These are phyloP conservation scores for Rotaria magnacalcarata DNA, from an alignment of 2,888 invertebrate genomes.

Conservation along the genomic window DNA sequence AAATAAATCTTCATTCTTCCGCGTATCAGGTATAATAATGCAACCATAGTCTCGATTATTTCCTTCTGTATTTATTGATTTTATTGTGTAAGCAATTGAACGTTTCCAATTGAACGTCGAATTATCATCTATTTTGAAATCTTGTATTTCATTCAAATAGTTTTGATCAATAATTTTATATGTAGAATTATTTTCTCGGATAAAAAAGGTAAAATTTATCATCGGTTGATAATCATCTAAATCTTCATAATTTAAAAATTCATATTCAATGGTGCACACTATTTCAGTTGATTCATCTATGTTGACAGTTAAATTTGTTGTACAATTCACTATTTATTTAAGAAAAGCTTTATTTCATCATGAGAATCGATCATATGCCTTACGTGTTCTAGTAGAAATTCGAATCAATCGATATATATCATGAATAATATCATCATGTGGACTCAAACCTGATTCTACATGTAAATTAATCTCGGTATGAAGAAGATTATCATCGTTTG, in stretches of 20 bases:
- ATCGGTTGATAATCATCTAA: background rate
- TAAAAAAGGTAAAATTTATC: slow-evolving; percentile 3
- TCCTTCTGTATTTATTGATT: background rate
- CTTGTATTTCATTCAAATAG: background rate
- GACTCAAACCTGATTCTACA: background rate
- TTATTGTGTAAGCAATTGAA: background rate
- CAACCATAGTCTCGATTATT: background rate
- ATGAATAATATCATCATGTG: background rate
- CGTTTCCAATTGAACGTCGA: background rate
- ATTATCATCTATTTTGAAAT: background rate
- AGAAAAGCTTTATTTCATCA: background rate
- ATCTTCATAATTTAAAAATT: background rate
- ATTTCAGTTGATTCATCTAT: background rate
- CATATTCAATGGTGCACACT: background rate
- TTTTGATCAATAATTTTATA: background rate
- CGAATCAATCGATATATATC: background rate
- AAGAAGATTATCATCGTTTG: background rate
- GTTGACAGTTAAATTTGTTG: background rate
- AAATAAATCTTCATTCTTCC: background rate
- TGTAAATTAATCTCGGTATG: background rate
- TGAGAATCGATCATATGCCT: too few species aligned
- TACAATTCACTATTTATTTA: background rate
- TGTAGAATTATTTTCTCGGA: background rate
- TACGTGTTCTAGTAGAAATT: background rate
- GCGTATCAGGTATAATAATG: background rate